Conservation (phyloP, 2,113 vertebrate genomes). For the Petromus typicus region DNA sequence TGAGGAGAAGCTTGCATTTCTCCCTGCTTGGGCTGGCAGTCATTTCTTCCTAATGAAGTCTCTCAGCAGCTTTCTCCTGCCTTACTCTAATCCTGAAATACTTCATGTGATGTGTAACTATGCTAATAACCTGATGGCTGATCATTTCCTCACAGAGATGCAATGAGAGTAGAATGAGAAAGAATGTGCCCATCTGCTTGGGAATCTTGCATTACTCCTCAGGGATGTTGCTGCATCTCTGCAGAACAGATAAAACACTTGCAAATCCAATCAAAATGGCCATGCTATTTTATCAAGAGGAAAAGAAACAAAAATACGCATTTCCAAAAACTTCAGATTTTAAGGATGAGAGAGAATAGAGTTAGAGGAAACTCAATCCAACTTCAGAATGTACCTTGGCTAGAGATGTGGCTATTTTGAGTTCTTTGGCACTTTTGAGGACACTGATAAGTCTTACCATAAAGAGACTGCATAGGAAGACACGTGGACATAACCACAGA, state of each 20-base stretch:
- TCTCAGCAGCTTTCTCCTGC: conserved; percentile 67
- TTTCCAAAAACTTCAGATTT: not conserved
- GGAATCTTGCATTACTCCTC: not conserved
- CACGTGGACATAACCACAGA: not conserved
- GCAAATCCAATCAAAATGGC: conserved; percentile 36
- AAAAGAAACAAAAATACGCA: conserved; percentile 37
- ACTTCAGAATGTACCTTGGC: not conserved
- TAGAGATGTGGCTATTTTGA: not conserved
- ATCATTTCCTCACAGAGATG: not conserved
- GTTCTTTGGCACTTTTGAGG: not conserved
- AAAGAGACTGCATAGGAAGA: not conserved
- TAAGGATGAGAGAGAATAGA: not conserved
- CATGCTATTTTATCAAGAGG: not conserved
- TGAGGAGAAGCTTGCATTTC: conserved; percentile 45
- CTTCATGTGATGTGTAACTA: conserved; percentile 49
- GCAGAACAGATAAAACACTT: not conserved
- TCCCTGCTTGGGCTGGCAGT: conserved; percentile 48
- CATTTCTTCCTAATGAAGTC: conserved; percentile 65
- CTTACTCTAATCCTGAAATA: conserved; percentile 74
- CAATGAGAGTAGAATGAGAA: conserved; percentile 6
- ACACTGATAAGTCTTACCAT: not conserved
- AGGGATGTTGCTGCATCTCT: not conserved
- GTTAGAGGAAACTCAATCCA: conserved; percentile 6
- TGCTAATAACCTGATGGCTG: conserved; percentile 57
- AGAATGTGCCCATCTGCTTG: not conserved